These are phyloP conservation scores for Eunapius fragilis DNA, from an alignment of 37 sponge, comb jelly and placozoan species.

Conservation along the genomic window DNA sequence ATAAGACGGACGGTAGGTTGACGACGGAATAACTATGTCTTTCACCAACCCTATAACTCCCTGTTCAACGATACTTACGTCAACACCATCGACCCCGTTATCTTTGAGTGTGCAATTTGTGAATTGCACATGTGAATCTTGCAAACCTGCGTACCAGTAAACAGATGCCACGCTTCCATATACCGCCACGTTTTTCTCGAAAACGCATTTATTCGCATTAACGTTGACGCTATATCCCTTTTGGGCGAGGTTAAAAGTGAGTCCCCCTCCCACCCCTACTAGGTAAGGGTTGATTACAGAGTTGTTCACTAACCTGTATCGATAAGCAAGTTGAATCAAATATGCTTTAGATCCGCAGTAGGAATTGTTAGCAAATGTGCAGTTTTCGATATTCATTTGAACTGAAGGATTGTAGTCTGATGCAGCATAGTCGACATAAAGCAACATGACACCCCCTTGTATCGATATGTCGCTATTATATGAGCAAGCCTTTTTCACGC, in stretches of 20 bases:
- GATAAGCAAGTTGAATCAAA: neutral
- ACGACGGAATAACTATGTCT: neutral
- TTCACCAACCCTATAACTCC: neutral
- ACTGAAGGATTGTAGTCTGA: neutral
- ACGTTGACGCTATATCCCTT: slow-evolving; percentile 19
- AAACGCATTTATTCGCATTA: neutral
- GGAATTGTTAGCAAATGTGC: slow-evolving; percentile 25
- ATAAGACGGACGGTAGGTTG: neutral
- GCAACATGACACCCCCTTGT: slow-evolving; percentile 39
- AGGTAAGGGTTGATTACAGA: neutral
- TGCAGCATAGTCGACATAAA: slow-evolving; percentile 31
- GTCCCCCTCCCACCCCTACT: slow-evolving; percentile 58
- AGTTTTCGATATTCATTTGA: slow-evolving; percentile 8
- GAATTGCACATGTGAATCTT: slow-evolving; percentile 22
- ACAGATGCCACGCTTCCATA: slow-evolving; percentile 48
- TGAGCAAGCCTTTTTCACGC: neutral
- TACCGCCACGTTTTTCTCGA: slow-evolving; percentile 43
- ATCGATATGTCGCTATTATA: neutral
- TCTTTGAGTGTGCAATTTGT: slow-evolving; percentile 20
- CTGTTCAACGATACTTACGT: neutral
- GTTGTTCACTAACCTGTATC: neutral
- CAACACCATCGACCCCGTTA: slow-evolving; percentile 2
- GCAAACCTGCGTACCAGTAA: slow-evolving; percentile 19
- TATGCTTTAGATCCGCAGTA: slow-evolving; percentile 27
- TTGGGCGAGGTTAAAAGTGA: slow-evolving; percentile 42